A percentile compares a stretch with the other conserved stretches of the same genome.
Evolutionary conservation across 2,797 vertebrate genomes (phyloP).

Genomic region (Rhyacichthys aspro): DNA sequence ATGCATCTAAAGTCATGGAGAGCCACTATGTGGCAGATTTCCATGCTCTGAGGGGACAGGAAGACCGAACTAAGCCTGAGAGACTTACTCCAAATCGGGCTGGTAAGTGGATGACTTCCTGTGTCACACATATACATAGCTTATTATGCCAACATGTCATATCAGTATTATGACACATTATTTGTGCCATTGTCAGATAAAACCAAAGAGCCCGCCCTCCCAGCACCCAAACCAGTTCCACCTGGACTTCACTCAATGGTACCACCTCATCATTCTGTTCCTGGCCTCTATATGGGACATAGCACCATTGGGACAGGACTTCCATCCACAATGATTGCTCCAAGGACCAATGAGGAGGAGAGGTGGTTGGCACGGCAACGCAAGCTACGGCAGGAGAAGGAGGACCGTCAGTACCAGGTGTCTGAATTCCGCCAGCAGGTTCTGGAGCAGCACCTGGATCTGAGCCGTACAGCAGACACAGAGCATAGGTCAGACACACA

Average conservation of each 20-base stretch:
- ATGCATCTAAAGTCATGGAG: slow-evolving; percentile 89
- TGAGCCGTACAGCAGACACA: slow-evolving; percentile 83
- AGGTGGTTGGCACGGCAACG: slow-evolving; percentile 95
- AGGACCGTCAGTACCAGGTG: slow-evolving; percentile 96
- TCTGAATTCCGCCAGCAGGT: slow-evolving; percentile 98
- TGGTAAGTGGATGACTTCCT: slow-evolving; percentile 77
- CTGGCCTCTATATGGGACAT: slow-evolving; percentile 86
- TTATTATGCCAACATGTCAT: slow-evolving; percentile 10
- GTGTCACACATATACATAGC: slow-evolving; percentile 8
- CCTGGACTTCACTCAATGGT: slow-evolving; percentile 78
- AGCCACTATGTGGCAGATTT: slow-evolving; percentile 89
- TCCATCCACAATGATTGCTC: slow-evolving; percentile 86
- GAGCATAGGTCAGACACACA: slow-evolving; percentile 87
- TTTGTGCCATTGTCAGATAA: slow-evolving; percentile 82
- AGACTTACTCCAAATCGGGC: slow-evolving; percentile 88
- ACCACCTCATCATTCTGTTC: slow-evolving; percentile 84
- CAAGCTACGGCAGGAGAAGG: slow-evolving; percentile 95
- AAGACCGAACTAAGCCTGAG: slow-evolving; percentile 90
- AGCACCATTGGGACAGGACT: slow-evolving; percentile 73
- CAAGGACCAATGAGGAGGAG: slow-evolving; percentile 95
- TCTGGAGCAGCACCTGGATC: slow-evolving; percentile 94
- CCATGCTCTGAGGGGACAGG: slow-evolving; percentile 86
- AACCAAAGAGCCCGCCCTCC: slow-evolving; percentile 89
- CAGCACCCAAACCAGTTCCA: slow-evolving; percentile 81
- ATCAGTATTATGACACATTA: background rate